Conservation (phyloP, 2,888 invertebrate genomes). For the Dromius quadrimaculatus region DNA sequence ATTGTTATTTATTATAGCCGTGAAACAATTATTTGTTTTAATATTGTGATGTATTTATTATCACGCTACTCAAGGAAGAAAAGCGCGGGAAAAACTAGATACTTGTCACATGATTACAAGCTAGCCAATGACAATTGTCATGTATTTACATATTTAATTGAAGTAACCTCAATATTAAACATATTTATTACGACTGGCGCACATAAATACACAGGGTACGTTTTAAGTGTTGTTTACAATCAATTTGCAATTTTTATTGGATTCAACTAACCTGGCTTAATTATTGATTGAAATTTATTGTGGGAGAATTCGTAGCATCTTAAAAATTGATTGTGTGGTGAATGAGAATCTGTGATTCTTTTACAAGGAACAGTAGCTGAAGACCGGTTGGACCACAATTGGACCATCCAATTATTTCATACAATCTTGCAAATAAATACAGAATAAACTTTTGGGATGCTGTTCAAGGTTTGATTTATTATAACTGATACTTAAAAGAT, state of each 20-base stretch:
- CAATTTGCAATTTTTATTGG: neutral
- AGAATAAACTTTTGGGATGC: too few species aligned
- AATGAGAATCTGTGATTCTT: too few species aligned
- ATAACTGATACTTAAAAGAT: too few species aligned
- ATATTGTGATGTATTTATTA: constrained; percentile 28
- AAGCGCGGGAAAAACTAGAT: constrained; percentile 21
- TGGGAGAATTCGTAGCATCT: too few species aligned
- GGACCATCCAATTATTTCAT: too few species aligned
- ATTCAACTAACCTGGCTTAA: neutral
- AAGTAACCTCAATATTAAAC: constrained; percentile 25
- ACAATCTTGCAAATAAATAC: too few species aligned
- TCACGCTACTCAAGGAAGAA: neutral
- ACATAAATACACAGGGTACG: constrained; percentile 15
- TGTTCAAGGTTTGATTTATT: too few species aligned
- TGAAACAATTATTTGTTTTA: constrained; percentile 35
- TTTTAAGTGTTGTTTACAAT: constrained; percentile 18
- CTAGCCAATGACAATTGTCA: constrained; percentile 23
- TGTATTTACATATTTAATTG: constrained; percentile 38
- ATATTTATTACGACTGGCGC: constrained; percentile 5
- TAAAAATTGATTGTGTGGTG: too few species aligned
- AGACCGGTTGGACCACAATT: too few species aligned
- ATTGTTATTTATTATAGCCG: constrained; percentile 43
- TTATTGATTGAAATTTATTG: too few species aligned
- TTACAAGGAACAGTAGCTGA: too few species aligned
- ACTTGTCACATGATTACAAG: constrained; percentile 26